phyloP scores from a whole-genome alignment of 2,113 vertebrate species.

The Chaetodon trifascialis region DNA sequence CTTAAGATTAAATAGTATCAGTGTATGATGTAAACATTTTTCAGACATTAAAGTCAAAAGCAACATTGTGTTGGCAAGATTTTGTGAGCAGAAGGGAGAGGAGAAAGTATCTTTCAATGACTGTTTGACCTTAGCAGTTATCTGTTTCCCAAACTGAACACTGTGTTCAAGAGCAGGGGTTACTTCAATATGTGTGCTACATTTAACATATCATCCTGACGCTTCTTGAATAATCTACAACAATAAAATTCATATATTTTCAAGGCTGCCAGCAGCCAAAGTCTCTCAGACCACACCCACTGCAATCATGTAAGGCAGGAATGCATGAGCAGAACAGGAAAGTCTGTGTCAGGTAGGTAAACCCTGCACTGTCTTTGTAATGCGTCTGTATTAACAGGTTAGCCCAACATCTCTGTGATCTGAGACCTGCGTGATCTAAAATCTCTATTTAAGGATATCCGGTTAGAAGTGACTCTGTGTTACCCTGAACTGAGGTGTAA shows the following conservation, averaged over 20 bases:
- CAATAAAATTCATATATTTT: conserved; percentile 80
- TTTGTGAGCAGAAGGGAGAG: conserved; percentile 65
- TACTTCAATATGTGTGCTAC: conserved; percentile 83
- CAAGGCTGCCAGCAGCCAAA: conserved; percentile 85
- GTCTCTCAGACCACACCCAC: conserved; percentile 86
- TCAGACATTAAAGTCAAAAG: conserved; percentile 79
- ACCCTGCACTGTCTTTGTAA: conserved; percentile 73
- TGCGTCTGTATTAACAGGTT: conserved; percentile 73
- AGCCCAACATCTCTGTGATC: conserved; percentile 56
- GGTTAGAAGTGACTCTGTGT: conserved; percentile 38
- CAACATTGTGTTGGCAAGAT: conserved; percentile 72
- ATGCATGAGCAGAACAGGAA: conserved; percentile 87
- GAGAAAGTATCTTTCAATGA: conserved; percentile 71
- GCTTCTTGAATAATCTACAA: conserved; percentile 76
- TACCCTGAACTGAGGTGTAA: not conserved
- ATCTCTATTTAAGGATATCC: conserved; percentile 56
- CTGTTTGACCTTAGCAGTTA: conserved; percentile 78
- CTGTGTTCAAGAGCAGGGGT: conserved; percentile 66
- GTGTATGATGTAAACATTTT: conserved; percentile 93
- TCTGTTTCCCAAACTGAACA: conserved; percentile 68
- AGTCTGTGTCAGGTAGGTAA: conserved; percentile 79
- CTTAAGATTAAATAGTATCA: conserved; percentile 92
- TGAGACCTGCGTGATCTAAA: conserved; percentile 44
- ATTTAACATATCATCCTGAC: conserved; percentile 76
- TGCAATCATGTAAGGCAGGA: conserved; percentile 86